These are phyloP conservation scores for Euspilapteryx auroguttella DNA, from an alignment of 2,888 invertebrate species.

Conservation along the genomic window DNA sequence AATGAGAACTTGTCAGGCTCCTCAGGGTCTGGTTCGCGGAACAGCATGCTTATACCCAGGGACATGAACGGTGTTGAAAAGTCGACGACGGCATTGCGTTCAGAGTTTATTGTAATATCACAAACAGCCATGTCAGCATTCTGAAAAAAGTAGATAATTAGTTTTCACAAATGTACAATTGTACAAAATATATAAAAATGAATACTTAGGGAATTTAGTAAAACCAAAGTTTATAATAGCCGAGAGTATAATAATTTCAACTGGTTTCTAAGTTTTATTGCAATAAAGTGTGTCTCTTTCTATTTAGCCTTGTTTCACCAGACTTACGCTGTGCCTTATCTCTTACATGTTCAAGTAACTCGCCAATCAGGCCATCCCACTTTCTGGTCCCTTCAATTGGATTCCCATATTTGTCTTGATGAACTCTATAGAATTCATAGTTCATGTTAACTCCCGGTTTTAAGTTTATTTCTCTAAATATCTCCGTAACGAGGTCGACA, in stretches of 20 bases:
- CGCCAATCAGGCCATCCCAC: slow-evolving; percentile 77
- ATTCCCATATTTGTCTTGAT: slow-evolving; percentile 68
- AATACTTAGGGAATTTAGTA: no score
- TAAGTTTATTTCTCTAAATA: slow-evolving; percentile 47
- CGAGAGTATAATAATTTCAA: no score
- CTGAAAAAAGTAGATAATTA: no score
- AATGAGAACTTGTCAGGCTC: slow-evolving; percentile 88
- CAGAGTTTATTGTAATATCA: slow-evolving; percentile 91
- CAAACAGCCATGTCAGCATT: slow-evolving; percentile 91
- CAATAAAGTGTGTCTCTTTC: no score
- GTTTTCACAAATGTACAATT: no score
- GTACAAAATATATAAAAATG: no score
- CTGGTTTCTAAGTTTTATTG: no score
- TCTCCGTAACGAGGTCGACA: slow-evolving; percentile 79
- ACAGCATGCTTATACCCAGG: slow-evolving; percentile 85
- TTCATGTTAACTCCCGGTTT: slow-evolving; percentile 33
- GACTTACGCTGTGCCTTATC: no score
- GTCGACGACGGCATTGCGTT: slow-evolving; percentile 83
- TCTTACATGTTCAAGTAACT: slow-evolving; percentile 74
- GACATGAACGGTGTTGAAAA: slow-evolving; percentile 98
- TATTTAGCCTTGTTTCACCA: no score
- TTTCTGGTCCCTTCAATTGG: slow-evolving; percentile 66
- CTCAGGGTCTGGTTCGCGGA: slow-evolving; percentile 73
- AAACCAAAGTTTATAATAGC: no score
- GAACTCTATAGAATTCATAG: slow-evolving; percentile 68